Percentiles rank a stretch among this genome's conserved stretches.
Evolutionary conservation across 2,797 vertebrate species (phyloP).

Genomic region (Microctenopoma lineatum): DNA sequence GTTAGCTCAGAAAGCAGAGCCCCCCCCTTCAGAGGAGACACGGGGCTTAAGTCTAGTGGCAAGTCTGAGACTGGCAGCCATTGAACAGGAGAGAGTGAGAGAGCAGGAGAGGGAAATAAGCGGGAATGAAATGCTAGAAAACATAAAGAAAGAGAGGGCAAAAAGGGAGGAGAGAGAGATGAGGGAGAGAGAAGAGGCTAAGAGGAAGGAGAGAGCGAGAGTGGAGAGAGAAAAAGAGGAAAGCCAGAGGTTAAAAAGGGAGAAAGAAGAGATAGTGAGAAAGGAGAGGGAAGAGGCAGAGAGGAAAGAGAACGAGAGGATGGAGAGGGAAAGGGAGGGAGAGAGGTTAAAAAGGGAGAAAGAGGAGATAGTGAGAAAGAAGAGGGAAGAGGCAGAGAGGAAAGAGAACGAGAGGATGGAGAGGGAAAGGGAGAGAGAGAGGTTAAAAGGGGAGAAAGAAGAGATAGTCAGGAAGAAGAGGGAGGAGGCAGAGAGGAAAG

Average conservation of each 20-base stretch:
- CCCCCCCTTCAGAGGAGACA: neutral
- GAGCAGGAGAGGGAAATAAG: constrained; percentile 32
- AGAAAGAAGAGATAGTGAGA: constrained; percentile 1
- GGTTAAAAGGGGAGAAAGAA: too few relatives aligned
- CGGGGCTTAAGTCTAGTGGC: constrained; percentile 61
- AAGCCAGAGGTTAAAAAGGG: neutral
- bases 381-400: too few relatives aligned
- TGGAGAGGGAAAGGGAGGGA: too few relatives aligned
- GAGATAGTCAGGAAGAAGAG: neutral
- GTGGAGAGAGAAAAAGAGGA: constrained; percentile 1
- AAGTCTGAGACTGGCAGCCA: constrained; percentile 71
- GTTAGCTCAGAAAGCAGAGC: constrained; percentile 9
- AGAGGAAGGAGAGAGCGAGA: constrained; percentile 3
- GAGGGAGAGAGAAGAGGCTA: neutral
- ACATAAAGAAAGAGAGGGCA: neutral
- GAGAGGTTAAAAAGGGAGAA: too few relatives aligned
- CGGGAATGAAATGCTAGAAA: constrained; percentile 27
- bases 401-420: neutral
- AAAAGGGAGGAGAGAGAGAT: neutral
- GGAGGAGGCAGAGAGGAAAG: neutral
- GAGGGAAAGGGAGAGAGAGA: too few relatives aligned
- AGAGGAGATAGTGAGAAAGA: too few relatives aligned
- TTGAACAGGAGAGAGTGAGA: constrained; percentile 63
- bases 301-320: neutral
- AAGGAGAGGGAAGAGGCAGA: neutral